A percentile compares a stretch with the other conserved stretches of the same genome.
Evolutionary conservation across 2,888 invertebrate genomes (phyloP).

Genomic region (Nymphalis polychloros): DNA sequence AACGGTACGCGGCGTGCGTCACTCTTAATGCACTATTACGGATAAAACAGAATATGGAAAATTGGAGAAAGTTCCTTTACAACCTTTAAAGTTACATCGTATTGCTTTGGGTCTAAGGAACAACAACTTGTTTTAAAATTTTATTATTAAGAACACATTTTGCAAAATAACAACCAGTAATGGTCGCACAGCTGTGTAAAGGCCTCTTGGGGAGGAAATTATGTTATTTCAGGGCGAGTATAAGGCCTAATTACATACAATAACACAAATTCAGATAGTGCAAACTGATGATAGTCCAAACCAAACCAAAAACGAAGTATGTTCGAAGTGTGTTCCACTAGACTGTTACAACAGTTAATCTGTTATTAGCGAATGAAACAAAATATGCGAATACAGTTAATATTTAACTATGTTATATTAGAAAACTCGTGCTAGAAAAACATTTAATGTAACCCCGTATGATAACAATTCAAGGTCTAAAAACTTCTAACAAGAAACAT

Average conservation of each 20-base stretch:
- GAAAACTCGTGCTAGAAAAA: neutral
- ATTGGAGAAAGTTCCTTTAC: neutral
- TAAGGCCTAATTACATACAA: too few relatives aligned
- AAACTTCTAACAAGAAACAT: slow-evolving; percentile 1
- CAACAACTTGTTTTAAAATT: too few relatives aligned
- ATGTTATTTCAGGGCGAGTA: too few relatives aligned
- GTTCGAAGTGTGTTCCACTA: too few relatives aligned
- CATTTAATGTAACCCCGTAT: neutral
- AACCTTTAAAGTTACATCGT: neutral
- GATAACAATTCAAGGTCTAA: neutral
- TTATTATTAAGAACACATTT: too few relatives aligned
- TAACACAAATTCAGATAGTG: too few relatives aligned
- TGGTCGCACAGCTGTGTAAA: too few relatives aligned
- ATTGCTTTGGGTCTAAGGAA: neutral
- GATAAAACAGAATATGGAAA: slow-evolving; percentile 3
- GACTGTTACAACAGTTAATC: neutral
- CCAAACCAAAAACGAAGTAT: too few relatives aligned
- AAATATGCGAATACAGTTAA: neutral
- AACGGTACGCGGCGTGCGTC: neutral
- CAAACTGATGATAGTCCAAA: too few relatives aligned
- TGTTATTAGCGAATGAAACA: neutral
- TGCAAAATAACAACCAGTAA: too few relatives aligned
- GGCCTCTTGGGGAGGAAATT: too few relatives aligned
- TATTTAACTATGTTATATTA: neutral
- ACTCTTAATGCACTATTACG: neutral